Evolutionary conservation across 2,888 invertebrate species (phyloP), one percentile per base, ranked within the genome.

Genomic region (Periphyllus acericola): DNA sequence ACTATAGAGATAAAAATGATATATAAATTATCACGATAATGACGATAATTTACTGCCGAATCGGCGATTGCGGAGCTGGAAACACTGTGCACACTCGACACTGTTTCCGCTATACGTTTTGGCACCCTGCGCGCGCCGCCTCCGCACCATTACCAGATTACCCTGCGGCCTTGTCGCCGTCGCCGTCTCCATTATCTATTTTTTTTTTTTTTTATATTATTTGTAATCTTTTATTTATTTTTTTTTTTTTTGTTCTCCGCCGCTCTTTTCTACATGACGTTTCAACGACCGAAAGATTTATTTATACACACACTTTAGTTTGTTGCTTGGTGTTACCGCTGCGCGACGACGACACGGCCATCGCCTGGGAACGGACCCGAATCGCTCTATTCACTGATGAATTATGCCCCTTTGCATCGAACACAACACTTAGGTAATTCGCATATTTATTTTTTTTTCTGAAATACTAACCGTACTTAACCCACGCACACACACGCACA

Each of bases 41-140:
- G 14, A 46, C 46, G 1, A 46, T 46, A 46, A 11, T 14, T 46
- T 46, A 46, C 14, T 46, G 14, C 14, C 46, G 46, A 46, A 46
- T 46, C 14, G 3, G 25, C 46, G 25, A 11, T 17, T n/a, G 76
- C n/a, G 52, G 40, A 46, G 40, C 52, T 71, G 86, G 86, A 78
- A 55, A 86, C 86, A 86, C 86, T 86, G 86, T 40, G 25, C 14
- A 14, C 14, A 46, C 46, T 29, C 19, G 25, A 6, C 79, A 55
- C 74, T 29, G 29, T 83, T 75, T 80, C 84, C 46, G 71, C 86
- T 86, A 86, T 79, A 86, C 79, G 86, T 86, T 40, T 86, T 86
- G 86, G 86, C 86, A 86, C 71, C 86, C 86, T 86, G 86, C 55
- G 55, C 52, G 55, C 52, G 8, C 19, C 9, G 8, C 46, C 17